A percentile compares a stretch with the other conserved stretches of the same genome.
These are phyloP conservation scores for Acrobasis consociella DNA, from an alignment of 2,888 invertebrate species.

Conservation along the genomic window DNA sequence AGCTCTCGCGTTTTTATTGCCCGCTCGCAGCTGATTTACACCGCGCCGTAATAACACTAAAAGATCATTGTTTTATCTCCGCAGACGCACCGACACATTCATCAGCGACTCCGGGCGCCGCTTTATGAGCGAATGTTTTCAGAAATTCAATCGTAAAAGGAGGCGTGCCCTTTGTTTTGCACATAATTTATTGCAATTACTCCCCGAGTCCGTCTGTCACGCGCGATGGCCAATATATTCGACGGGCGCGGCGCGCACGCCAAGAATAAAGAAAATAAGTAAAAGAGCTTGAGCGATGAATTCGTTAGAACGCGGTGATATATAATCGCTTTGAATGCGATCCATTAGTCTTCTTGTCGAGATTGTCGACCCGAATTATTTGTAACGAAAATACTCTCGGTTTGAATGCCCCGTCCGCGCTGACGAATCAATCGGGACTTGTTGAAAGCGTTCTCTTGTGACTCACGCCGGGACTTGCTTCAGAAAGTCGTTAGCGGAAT, in stretches of 20 bases:
- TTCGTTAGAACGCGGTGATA: conserved; percentile 50
- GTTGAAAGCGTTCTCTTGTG: conserved; percentile 22
- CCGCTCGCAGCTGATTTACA: conserved; percentile 41
- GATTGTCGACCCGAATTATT: conserved; percentile 53
- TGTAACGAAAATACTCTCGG: conserved; percentile 48
- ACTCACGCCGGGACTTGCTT: conserved; percentile 13
- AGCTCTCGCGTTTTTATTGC: conserved; percentile 25
- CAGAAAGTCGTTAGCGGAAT: not conserved
- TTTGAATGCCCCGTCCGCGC: conserved; percentile 13
- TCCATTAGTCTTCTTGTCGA: conserved; percentile 59
- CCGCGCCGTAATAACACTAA: conserved; percentile 36
- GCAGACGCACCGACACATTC: conserved; percentile 34
- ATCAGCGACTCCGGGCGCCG: conserved; percentile 28
- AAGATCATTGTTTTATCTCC: conserved; percentile 39
- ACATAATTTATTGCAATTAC: conserved; percentile 35
- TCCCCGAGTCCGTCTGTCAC: conserved; percentile 21
- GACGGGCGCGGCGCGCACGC: conserved; percentile 31
- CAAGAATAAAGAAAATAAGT: conserved; percentile 41
- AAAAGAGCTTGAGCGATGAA: conserved; percentile 55
- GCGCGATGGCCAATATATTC: conserved; percentile 25
- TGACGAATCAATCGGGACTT: conserved; percentile 31
- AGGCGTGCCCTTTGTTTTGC: conserved; percentile 26
- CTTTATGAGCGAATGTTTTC: conserved; percentile 36
- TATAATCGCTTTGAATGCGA: conserved; percentile 50
- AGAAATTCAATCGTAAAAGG: conserved; percentile 29